Evolutionary conservation across 2,888 invertebrate species (phyloP).

Genomic region (Phymatocera aterrima): DNA sequence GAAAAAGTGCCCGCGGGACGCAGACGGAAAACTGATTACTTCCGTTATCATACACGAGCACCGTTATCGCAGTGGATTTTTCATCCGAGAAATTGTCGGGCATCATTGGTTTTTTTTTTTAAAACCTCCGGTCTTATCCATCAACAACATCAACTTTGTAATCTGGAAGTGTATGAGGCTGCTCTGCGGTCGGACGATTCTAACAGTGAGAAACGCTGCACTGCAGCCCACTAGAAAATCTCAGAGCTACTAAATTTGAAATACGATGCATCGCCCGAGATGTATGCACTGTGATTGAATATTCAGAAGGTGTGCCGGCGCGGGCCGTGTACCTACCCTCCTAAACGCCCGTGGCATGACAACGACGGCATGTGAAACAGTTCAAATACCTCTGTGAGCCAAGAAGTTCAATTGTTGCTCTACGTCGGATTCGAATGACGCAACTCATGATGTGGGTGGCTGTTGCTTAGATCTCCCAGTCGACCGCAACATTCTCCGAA

Average conservation of each 20-base stretch:
- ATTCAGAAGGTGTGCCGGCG: constrained; percentile 26
- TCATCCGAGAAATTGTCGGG: too few species aligned
- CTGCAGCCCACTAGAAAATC: background rate
- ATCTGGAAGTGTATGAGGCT: background rate
- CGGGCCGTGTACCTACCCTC: constrained; percentile 32
- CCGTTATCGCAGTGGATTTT: background rate
- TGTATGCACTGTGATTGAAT: constrained; percentile 27
- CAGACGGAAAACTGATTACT: too few species aligned
- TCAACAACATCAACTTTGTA: too few species aligned
- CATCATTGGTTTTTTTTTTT: too few species aligned
- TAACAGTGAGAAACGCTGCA: background rate
- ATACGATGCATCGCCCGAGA: background rate
- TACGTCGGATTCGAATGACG: background rate
- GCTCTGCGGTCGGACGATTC: background rate
- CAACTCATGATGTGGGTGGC: background rate
- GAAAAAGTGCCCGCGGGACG: too few species aligned
- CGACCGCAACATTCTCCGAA: background rate
- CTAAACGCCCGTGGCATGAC: constrained; percentile 19
- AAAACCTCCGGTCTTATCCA: too few species aligned
- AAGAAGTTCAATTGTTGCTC: constrained; percentile 2
- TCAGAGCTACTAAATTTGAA: background rate
- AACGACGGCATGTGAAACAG: constrained; percentile 24
- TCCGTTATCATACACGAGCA: too few species aligned
- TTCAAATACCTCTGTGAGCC: constrained; percentile 1
- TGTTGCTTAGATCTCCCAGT: background rate